Conservation (phyloP, 2,888 invertebrate genomes). For the Ochropleura plecta region DNA sequence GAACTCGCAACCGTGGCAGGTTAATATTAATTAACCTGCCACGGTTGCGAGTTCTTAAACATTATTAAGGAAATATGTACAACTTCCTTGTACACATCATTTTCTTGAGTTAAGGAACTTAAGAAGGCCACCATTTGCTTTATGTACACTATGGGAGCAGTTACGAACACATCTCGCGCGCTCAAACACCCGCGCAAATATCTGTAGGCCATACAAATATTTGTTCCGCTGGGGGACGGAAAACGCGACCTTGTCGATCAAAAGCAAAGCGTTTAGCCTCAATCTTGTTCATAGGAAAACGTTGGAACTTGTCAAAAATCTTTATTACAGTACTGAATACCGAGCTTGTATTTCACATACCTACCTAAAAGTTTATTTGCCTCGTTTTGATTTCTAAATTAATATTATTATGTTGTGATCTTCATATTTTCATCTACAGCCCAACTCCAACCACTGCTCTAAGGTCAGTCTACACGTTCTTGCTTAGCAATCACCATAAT, state of each 20-base stretch:
- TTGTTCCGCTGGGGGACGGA: neutral
- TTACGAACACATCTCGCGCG: conserved; percentile 34
- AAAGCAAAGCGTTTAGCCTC: neutral
- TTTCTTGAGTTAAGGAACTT: neutral
- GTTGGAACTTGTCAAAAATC: neutral
- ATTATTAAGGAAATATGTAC: neutral
- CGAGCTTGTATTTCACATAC: neutral
- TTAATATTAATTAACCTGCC: no score
- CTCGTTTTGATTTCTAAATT: neutral
- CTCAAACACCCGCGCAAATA: conserved; percentile 27
- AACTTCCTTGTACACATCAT: neutral
- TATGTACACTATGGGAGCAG: conserved; percentile 16
- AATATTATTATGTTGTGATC: neutral
- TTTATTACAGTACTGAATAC: neutral
- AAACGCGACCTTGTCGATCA: neutral
- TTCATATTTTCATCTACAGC: neutral
- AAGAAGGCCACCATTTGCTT: conserved; percentile 9
- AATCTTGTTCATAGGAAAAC: neutral
- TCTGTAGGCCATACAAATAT: conserved; percentile 42
- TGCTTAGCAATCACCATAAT: no score
- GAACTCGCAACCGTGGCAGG: no score
- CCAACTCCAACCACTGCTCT: neutral
- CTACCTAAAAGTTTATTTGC: no score
- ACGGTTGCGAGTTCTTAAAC: no score
- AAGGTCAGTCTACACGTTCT: neutral